These are phyloP conservation scores for Gallinago media DNA, from an alignment of 2,113 vertebrate genomes.

Conservation along the genomic window DNA sequence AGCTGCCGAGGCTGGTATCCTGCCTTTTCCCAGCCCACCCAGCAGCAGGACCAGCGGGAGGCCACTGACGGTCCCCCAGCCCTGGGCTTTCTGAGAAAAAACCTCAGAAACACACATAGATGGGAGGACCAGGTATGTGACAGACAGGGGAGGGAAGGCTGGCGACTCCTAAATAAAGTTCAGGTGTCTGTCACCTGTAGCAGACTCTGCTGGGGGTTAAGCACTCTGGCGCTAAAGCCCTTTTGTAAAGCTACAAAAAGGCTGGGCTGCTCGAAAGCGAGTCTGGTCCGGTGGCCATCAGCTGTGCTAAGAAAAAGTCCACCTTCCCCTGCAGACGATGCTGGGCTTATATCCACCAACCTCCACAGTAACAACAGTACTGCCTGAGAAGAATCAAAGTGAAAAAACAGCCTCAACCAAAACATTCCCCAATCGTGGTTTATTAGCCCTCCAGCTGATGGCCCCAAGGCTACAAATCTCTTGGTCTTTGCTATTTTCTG, in stretches of 20 bases:
- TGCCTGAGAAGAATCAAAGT: not conserved
- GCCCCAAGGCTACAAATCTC: not conserved
- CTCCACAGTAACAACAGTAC: not conserved
- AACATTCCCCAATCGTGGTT: fast-evolving
- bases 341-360: not conserved
- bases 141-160: not conserved
- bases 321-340: not conserved
- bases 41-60: not conserved
- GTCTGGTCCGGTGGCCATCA: not conserved
- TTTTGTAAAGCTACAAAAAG: not conserved
- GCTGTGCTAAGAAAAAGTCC: not conserved
- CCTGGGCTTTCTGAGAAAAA: not conserved
- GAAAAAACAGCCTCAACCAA: not conserved
- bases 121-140: not conserved
- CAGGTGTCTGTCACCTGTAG: not conserved
- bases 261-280: not conserved
- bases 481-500: not conserved
- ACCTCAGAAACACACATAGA: fast-evolving
- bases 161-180: not conserved
- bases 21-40: not conserved
- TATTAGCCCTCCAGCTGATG: not conserved
- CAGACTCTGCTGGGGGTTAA: not conserved
- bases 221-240: not conserved
- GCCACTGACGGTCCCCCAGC: not conserved
- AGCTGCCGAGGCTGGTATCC: not conserved